phyloP scores from a whole-genome alignment of 2,888 invertebrate genomes.

The Criorhina ranunculi region DNA sequence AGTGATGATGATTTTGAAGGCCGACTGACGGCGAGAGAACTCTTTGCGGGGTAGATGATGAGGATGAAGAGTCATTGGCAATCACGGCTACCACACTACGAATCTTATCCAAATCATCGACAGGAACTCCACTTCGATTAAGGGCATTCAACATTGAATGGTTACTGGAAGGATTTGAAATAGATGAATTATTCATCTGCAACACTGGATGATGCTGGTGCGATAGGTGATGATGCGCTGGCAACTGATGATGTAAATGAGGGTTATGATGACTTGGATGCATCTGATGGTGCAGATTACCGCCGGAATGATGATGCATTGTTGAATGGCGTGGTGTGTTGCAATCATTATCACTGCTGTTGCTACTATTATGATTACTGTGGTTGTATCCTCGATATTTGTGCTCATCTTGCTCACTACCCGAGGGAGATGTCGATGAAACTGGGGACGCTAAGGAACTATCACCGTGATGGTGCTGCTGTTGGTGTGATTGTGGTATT shows the following conservation, averaged over 20 bases:
- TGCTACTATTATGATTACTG: conserved; percentile 43
- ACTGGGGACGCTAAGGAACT: conserved; percentile 66
- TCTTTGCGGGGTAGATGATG: conserved; percentile 40
- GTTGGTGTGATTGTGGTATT: conserved; percentile 39
- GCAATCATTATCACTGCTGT: conserved; percentile 61
- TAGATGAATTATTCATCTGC: conserved; percentile 80
- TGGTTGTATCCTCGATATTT: conserved; percentile 56
- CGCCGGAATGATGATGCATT: conserved; percentile 69
- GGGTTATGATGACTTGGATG: conserved; percentile 59
- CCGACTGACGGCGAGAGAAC: conserved; percentile 44
- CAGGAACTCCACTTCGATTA: conserved; percentile 64
- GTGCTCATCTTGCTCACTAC: conserved; percentile 56
- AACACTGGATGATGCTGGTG: conserved; percentile 64
- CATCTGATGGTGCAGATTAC: conserved; percentile 59
- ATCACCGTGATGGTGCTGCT: conserved; percentile 62
- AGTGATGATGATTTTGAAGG: conserved; percentile 72
- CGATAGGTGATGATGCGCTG: conserved; percentile 58
- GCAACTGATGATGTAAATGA: conserved; percentile 59
- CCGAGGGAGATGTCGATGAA: conserved; percentile 56
- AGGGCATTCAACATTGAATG: conserved; percentile 78
- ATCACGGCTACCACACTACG: conserved; percentile 82
- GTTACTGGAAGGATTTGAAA: conserved; percentile 48
- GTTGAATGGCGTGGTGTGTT: conserved; percentile 52
- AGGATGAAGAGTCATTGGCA: conserved; percentile 47
- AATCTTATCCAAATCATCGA: conserved; percentile 81